Conservation (phyloP, 1,140 invertebrate genomes). For the Aphaenogaster floridana region DNA sequence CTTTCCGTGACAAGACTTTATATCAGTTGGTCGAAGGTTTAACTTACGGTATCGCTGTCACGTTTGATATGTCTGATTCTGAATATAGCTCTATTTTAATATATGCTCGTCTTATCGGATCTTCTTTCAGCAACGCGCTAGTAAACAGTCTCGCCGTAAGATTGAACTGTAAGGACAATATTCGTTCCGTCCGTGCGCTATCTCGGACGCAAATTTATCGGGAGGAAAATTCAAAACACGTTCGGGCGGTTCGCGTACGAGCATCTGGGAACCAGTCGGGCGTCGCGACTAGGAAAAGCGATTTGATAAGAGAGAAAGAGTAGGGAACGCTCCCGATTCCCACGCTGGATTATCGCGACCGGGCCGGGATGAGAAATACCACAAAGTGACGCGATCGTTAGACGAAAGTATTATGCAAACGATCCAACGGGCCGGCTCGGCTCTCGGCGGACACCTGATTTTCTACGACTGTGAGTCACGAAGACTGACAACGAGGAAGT, state of each 20-base stretch:
- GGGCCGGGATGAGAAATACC: not conserved
- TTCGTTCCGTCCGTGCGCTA: not conserved
- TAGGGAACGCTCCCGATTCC: conserved; percentile 23
- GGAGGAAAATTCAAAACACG: conserved; percentile 9
- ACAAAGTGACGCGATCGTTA: conserved; percentile 29
- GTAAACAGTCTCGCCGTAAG: not conserved
- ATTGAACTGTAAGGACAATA: not conserved
- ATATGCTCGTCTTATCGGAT: not conserved
- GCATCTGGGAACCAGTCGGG: conserved; percentile 15
- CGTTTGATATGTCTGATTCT: not conserved
- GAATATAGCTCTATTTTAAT: not conserved
- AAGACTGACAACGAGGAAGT: conserved; percentile 59
- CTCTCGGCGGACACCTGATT: conserved; percentile 34
- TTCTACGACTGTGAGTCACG: conserved; percentile 59
- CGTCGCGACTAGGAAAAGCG: conserved; percentile 17
- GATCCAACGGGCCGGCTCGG: not conserved
- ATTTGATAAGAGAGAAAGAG: not conserved
- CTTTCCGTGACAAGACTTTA: not conserved
- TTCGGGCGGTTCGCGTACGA: not conserved
- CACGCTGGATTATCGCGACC: conserved; percentile 9
- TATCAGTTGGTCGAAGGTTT: not conserved
- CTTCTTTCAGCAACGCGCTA: not conserved
- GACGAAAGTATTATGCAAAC: conserved; percentile 63
- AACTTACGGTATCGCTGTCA: not conserved
- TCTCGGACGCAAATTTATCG: conserved; percentile 26